A percentile compares a stretch with the other conserved stretches of the same genome.
phyloP scores from a whole-genome alignment of 2,888 invertebrate genomes.

The Rambutsinella grinnellia region DNA sequence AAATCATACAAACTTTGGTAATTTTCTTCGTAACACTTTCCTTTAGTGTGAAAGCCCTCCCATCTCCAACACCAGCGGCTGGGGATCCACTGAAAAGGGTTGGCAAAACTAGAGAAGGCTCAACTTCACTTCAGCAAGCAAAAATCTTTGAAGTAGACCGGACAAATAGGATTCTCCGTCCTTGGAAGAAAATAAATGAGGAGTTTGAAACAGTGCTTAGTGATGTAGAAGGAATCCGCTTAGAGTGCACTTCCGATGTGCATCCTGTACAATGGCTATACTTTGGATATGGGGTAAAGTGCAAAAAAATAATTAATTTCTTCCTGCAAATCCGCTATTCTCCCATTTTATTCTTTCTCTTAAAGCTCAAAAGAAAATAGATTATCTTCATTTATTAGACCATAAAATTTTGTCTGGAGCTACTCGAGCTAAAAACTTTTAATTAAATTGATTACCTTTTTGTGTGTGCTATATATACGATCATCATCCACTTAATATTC shows the following conservation, averaged over 20 bases:
- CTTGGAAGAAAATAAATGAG: constrained; percentile 49
- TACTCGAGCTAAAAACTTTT: not conserved
- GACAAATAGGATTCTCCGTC: constrained; percentile 42
- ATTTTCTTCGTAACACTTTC: not conserved
- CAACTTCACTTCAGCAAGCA: not conserved
- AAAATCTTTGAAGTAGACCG: constrained; percentile 58
- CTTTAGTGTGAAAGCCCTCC: not conserved
- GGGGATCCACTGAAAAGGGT: not conserved
- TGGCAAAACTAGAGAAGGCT: not conserved
- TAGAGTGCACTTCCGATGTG: constrained; percentile 60
- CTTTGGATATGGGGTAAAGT: constrained; percentile 61
- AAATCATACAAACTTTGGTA: not conserved
- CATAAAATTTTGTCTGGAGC: not conserved
- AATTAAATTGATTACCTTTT: constrained; percentile 18
- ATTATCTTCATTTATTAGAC: not conserved
- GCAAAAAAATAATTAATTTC: not conserved
- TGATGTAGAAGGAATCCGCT: constrained; percentile 48
- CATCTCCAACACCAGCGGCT: not conserved
- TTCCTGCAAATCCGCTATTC: not conserved
- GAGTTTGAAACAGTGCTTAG: constrained; percentile 57
- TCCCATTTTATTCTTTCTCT: too few relatives aligned
- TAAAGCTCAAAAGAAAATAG: not conserved
- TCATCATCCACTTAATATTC: not conserved
- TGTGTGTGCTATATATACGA: not conserved
- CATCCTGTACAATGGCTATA: constrained; percentile 65